These are phyloP conservation scores for Chrysaora quinquecirrha DNA, from an alignment of 30 jellyfish, hydroid and myxozoan genomes.

Conservation along the genomic window DNA sequence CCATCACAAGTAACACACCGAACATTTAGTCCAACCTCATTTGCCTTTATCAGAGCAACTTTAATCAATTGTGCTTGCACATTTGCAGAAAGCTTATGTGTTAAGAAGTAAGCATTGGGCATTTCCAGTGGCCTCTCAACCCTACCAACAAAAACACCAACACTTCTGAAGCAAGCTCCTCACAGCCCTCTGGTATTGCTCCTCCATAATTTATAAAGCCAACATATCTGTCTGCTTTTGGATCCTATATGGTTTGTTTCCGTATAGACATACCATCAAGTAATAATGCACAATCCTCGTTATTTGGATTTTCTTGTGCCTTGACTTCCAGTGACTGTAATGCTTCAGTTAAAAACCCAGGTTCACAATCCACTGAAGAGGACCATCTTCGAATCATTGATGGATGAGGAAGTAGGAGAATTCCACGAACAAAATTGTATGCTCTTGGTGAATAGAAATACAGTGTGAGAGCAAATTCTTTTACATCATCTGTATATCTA, in stretches of 20 bases:
- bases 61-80: slow-evolving; percentile 10
- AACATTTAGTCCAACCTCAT: slow-evolving; percentile 33
- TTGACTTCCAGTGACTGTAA: not conserved
- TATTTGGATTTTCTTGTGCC: not conserved
- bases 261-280: not conserved
- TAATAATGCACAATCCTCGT: not conserved
- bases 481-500: slow-evolving; percentile 2
- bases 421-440: slow-evolving; percentile 14
- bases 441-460: slow-evolving; percentile 24
- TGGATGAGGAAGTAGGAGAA: slow-evolving; percentile 8
- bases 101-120: slow-evolving; percentile 46
- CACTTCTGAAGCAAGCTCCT: slow-evolving; percentile 39
- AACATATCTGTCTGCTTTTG: not conserved
- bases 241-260: not conserved
- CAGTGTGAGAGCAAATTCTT: slow-evolving; percentile 11
- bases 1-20: slow-evolving; percentile 45
- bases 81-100: not conserved
- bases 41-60: not conserved
- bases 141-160: slow-evolving; percentile 32
- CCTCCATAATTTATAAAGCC: slow-evolving; percentile 14
- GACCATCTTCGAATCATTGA: slow-evolving; percentile 25
- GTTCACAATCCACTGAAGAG: slow-evolving; percentile 19
- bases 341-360: slow-evolving; percentile 13
- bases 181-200: not conserved
- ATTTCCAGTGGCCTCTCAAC: slow-evolving; percentile 45